phyloP scores from a whole-genome alignment of 2,888 invertebrate genomes.

The Melanotus villosus region DNA sequence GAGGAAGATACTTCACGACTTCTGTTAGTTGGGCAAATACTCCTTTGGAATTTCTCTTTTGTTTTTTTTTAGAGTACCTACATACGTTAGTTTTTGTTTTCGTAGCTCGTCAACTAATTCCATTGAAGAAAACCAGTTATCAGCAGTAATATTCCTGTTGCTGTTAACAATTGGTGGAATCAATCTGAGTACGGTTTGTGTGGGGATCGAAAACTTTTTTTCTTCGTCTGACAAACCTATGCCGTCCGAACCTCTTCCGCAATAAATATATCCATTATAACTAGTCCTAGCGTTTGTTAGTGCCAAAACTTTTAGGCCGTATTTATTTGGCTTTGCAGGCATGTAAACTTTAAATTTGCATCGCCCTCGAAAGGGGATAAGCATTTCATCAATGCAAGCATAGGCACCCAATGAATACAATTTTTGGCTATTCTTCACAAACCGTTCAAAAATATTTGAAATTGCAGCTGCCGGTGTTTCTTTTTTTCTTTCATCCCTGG shows the following conservation, averaged over 20 bases:
- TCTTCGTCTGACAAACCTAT: slow-evolving; percentile 1
- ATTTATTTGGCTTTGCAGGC: slow-evolving; percentile 55
- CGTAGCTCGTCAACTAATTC: slow-evolving; percentile 9
- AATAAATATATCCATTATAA: slow-evolving; percentile 53
- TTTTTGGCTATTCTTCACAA: no score
- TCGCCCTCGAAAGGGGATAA: slow-evolving; percentile 35
- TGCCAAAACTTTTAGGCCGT: slow-evolving; percentile 54
- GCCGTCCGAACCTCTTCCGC: slow-evolving; percentile 50
- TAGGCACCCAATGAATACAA: no score
- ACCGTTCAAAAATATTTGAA: no score
- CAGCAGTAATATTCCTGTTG: slow-evolving; percentile 11
- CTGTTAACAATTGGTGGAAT: background rate
- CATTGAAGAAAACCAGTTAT: slow-evolving; percentile 10
- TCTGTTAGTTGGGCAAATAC: no score
- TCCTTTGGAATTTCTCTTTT: background rate
- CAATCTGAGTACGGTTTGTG: slow-evolving; percentile 2
- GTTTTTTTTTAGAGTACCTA: slow-evolving; percentile 38
- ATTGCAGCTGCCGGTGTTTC: no score
- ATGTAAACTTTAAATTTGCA: slow-evolving; percentile 47
- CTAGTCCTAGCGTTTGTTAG: slow-evolving; percentile 51
- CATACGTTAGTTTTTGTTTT: background rate
- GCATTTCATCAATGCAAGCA: slow-evolving; percentile 44
- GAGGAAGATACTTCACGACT: no score
- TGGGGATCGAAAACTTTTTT: background rate
- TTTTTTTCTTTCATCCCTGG: no score